Evolutionary conservation across 2,113 vertebrate species (phyloP), one percentile per base, ranked within the genome.

Genomic region (Ramphastos sulfuratus): DNA sequence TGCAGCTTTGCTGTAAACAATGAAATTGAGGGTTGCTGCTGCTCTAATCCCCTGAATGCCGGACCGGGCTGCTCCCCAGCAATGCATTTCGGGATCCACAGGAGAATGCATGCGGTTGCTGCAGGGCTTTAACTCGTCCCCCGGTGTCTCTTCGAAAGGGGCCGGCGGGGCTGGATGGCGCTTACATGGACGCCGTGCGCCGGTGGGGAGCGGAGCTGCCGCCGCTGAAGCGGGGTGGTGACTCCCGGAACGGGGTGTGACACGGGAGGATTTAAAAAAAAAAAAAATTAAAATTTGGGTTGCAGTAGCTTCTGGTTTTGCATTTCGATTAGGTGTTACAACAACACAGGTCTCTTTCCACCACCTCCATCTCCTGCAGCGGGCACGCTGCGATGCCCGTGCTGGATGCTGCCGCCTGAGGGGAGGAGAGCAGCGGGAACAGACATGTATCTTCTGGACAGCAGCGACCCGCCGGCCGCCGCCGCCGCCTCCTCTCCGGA

Each of bases 361-460:
- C 15, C n/a, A 25, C n/a, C 15, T 52, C 86, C 10, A 0, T 65
- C 58, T 20, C 25, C 20, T 14, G 46, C 28, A 28, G 24, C 64
- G 20, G 64, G 58, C 37, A 6, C 12, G 39, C 66, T 8, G 54
- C 10, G 42, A 76, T 87, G 89, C 55, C 60, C 33, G 39, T n/a
- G 50, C 55, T n/a, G 55, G 56, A 30, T 33, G 84, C 79, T 39
- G 89, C 92, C 5, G 65, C 72, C 60, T 85, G 92, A 86, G 30
- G 74, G 54, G 54, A 10, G 73, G 58, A 21, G 75, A 21, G 69
- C 81, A 2, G 81, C 44, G 39, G 35, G 48, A 48, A 28, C 35
- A 58, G 80, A 69, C 88, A 99, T 99, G 99, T 98, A 98, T 95
- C 98, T 99, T 35, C 97, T 99, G 95, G 98, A 99, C 96, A 97